Evolutionary conservation across 1,140 invertebrate species (phyloP), one percentile per base, ranked within the genome.

Genomic region (Zelostemma sp.): DNA sequence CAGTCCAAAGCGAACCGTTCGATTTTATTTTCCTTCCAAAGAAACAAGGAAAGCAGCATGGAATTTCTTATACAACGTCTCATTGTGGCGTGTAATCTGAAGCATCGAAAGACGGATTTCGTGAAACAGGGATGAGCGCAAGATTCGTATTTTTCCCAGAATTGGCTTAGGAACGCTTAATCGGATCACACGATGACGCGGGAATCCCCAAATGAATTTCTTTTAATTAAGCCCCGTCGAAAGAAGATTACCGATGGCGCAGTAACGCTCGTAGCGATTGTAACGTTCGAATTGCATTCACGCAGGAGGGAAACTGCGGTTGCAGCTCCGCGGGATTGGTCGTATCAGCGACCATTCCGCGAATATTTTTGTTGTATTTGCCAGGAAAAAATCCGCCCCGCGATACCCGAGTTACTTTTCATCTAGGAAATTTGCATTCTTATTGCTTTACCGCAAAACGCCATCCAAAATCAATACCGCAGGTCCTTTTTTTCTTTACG

Each of bases 191-290:
- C 56, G 65, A 53, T 69, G 68, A 70, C 63, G 54, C 48, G 61
- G 50, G 61, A 73, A 74, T 76, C 61, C 69, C 72, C 71, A 75
- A 78, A 76, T 76, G 74, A 78, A 78, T 76, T 78, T 73, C 76
- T 78, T 78, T 78, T 78, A 76, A 78, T 78, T 78, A 78, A 78
- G 71, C 72, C 69, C 63, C 67, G 54, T 63, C 51, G 74, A 72
- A 75, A 75, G 73, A 78, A 76, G 74, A 78, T 78, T 78, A 78
- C 68, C 60, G 66, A 66, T 64, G 68, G 64, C 64, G 72, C 56
- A 67, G 68, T 73, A 68, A 73, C 72, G 69, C 62, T 57, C 51
- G 55, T 62, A 65, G 70, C 65, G 69, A 76, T 74, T 71, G 70
- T 70, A 63, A 64, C 41, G 49, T 64, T 72, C 58, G 62, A 68